phyloP scores from a whole-genome alignment of 1,140 invertebrate genomes.

The Zaprionus camerounensis region DNA sequence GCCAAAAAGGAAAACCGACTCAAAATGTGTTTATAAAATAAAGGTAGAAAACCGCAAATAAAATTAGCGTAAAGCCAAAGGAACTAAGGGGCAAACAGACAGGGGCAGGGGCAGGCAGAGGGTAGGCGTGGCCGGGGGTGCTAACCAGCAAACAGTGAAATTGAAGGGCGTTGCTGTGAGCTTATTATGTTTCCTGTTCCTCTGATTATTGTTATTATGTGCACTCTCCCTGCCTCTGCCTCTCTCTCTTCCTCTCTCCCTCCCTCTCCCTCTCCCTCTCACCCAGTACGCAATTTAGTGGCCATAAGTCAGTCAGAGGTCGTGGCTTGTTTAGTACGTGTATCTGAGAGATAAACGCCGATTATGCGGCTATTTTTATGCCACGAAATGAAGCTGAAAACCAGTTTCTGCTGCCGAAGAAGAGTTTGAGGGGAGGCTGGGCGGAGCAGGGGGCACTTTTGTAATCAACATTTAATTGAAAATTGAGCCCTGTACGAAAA shows the following conservation, averaged over 20 bases:
- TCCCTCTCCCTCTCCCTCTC: neutral
- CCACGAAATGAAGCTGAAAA: constrained; percentile 5
- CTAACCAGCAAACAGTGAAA: constrained; percentile 47
- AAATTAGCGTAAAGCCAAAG: constrained; percentile 57
- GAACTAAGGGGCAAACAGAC: neutral
- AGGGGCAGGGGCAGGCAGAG: neutral
- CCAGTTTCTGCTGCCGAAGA: constrained; percentile 33
- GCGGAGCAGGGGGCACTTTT: constrained; percentile 17
- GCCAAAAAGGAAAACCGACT: constrained; percentile 9
- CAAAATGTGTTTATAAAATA: constrained; percentile 66
- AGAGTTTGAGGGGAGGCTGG: neutral
- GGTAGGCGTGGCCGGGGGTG: neutral
- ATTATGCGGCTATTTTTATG: constrained; percentile 38
- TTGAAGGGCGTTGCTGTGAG: constrained; percentile 72
- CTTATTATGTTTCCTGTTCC: constrained; percentile 70
- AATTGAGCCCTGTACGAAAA: constrained; percentile 48
- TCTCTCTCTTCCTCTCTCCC: neutral
- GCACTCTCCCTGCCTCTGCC: neutral
- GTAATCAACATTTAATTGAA: constrained; percentile 74
- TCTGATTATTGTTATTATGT: constrained; percentile 50
- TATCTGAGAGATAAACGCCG: constrained; percentile 45
- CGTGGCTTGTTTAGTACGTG: constrained; percentile 52
- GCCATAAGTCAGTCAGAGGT: constrained; percentile 57
- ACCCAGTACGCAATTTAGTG: constrained; percentile 63
- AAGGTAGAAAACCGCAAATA: constrained; percentile 72